These are phyloP conservation scores for Caenorhabditis macrosperma DNA, from an alignment of 2,888 invertebrate species.

Conservation along the genomic window DNA sequence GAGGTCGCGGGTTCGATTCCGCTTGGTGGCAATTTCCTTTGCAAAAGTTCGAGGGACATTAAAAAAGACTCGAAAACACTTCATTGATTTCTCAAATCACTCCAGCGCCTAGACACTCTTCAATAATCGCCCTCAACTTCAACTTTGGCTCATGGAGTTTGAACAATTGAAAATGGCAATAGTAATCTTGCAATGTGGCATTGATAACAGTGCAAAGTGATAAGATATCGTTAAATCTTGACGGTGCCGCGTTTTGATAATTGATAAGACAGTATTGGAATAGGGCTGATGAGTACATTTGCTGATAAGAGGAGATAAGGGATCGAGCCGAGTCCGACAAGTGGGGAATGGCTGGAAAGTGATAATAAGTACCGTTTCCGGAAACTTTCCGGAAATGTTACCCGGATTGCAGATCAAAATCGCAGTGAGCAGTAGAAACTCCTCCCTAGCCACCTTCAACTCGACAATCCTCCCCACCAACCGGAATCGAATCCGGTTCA, in stretches of 20 bases:
- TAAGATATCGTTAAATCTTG: background rate
- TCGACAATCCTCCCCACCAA: background rate
- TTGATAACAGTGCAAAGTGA: background rate
- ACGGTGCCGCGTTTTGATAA: background rate
- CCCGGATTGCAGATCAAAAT: slow-evolving; percentile 26
- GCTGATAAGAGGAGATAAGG: background rate
- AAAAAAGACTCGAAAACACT: too few relatives aligned
- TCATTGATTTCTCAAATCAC: too few relatives aligned
- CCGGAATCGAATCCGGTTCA: background rate
- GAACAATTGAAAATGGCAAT: background rate
- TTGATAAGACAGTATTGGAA: background rate
- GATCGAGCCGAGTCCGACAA: background rate
- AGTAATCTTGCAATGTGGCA: background rate
- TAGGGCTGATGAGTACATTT: background rate
- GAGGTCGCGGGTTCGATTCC: too few relatives aligned
- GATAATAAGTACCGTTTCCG: too few relatives aligned
- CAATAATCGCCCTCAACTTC: background rate
- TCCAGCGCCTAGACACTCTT: background rate
- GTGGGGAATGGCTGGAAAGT: background rate
- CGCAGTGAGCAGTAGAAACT: background rate
- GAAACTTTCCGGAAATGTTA: too few relatives aligned
- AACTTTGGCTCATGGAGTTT: background rate
- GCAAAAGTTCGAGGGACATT: too few relatives aligned
- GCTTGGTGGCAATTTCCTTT: too few relatives aligned
- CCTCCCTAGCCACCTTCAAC: slow-evolving; percentile 16